phyloP scores from a whole-genome alignment of 2,888 invertebrate genomes.

The Odontocolon sp. region DNA sequence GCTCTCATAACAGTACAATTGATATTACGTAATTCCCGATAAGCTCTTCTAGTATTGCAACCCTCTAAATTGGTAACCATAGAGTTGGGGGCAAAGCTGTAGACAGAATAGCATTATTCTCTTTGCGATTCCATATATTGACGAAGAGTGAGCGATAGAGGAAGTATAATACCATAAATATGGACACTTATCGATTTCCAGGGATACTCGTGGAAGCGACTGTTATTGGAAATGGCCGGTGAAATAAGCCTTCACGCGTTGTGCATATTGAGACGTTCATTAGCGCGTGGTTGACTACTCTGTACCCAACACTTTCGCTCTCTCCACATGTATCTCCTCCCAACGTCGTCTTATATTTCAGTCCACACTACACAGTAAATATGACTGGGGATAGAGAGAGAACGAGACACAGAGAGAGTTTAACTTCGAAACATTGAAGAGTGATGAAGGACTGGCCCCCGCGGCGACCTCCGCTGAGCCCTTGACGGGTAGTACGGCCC shows the following conservation, averaged over 20 bases:
- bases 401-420: constrained; percentile 48
- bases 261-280: constrained; percentile 64
- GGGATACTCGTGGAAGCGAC: constrained; percentile 25
- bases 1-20: no score
- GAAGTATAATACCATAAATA: no score
- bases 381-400: constrained; percentile 13
- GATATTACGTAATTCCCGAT: no score
- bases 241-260: constrained; percentile 15
- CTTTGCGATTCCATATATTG: no score
- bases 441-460: constrained; percentile 75
- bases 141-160: no score
- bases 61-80: no score
- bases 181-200: no score
- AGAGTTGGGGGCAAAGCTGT: no score
- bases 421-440: constrained; percentile 67
- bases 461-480: constrained; percentile 69
- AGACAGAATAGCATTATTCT: no score
- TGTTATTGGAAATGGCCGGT: constrained; percentile 38
- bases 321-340: constrained; percentile 66
- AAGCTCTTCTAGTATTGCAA: no score
- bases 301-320: constrained; percentile 13
- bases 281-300: constrained; percentile 42
- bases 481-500: constrained; percentile 70
- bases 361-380: constrained; percentile 5
- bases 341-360: constrained; percentile 22